These are phyloP conservation scores for Andrena praecox DNA, from an alignment of 2,888 invertebrate species.

Conservation along the genomic window DNA sequence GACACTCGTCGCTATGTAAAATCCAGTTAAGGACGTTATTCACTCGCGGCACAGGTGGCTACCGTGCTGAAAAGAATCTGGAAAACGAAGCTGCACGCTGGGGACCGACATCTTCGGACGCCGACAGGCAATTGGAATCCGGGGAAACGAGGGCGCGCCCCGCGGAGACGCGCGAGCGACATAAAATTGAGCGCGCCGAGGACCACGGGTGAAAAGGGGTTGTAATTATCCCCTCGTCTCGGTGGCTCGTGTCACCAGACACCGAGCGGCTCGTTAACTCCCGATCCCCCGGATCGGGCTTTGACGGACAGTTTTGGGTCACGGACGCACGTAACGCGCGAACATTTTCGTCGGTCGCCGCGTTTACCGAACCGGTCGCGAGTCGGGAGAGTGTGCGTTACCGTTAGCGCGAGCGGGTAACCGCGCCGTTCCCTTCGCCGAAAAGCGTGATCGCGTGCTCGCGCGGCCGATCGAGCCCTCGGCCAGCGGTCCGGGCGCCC, in stretches of 20 bases:
- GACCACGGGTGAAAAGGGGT: conserved; percentile 5
- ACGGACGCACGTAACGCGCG: conserved; percentile 62
- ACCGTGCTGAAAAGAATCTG: not conserved
- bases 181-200: not conserved
- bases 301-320: conserved; percentile 73
- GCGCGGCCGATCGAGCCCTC: not conserved
- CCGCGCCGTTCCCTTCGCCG: conserved; percentile 5
- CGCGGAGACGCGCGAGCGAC: not conserved
- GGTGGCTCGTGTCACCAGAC: conserved; percentile 20
- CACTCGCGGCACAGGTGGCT: no score
- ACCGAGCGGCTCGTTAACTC: conserved; percentile 32
- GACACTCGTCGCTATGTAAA: no score
- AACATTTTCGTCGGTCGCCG: conserved; percentile 68
- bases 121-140: not conserved
- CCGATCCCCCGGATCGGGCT: conserved; percentile 31
- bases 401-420: conserved; percentile 50
- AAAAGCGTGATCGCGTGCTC: not conserved
- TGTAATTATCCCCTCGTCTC: conserved; percentile 36
- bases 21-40: no score
- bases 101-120: not conserved
- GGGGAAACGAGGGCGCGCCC: not conserved
- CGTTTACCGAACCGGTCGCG: conserved; percentile 41
- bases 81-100: not conserved
- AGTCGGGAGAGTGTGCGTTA: conserved; percentile 46
- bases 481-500: conserved; percentile 4